A percentile compares a stretch with the other conserved stretches of the same genome.
Conservation (phyloP, 2,888 invertebrate species). For the Netelia fuscicornis region DNA sequence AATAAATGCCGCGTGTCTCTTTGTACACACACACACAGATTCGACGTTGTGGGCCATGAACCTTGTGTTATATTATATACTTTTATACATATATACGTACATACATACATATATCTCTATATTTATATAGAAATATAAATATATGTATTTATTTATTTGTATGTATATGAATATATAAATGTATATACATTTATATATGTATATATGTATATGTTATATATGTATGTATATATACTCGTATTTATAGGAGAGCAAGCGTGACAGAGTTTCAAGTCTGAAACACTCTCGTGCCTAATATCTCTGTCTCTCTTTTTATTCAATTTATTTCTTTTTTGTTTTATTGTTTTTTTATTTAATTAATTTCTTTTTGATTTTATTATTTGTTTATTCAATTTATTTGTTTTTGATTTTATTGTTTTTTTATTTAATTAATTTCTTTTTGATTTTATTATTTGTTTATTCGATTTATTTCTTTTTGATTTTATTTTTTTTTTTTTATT, state of each 20-base stretch:
- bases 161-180: background rate
- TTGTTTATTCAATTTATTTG: too few species aligned
- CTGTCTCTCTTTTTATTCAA: too few species aligned
- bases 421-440: background rate
- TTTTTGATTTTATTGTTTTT: background rate
- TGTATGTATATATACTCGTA: background rate
- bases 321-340: too few species aligned
- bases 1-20: constrained; percentile 30
- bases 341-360: too few species aligned
- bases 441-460: too few species aligned
- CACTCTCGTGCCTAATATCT: background rate
- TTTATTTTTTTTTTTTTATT: too few species aligned
- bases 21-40: background rate
- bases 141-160: background rate
- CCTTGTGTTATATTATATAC: too few species aligned
- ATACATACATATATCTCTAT: background rate
- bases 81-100: too few species aligned
- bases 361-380: too few species aligned
- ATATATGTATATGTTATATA: background rate
- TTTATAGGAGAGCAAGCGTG: background rate
- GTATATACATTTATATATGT: background rate
- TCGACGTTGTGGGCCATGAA: background rate
- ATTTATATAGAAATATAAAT: background rate
- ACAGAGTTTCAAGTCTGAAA: background rate
- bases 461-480: too few species aligned